A percentile compares a stretch with the other conserved stretches of the same genome.
Conservation (phyloP, 2,113 vertebrate species). For the Callithrix jacchus region DNA sequence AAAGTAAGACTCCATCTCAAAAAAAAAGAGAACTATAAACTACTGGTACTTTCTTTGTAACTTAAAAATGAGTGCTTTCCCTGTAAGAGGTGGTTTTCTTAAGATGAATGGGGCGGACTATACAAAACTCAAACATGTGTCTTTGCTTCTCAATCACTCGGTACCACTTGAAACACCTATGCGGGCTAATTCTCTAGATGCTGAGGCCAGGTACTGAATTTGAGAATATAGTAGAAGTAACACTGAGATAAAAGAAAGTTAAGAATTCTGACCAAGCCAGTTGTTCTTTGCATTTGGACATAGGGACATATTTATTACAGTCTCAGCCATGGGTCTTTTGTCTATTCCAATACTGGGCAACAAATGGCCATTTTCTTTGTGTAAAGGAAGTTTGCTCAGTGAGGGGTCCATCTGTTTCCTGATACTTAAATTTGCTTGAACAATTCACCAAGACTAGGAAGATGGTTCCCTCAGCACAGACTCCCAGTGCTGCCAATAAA, state of each 20-base stretch:
- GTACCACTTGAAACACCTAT: neutral
- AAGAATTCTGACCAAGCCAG: neutral
- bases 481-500: neutral
- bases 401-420: neutral
- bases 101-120: neutral
- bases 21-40: neutral
- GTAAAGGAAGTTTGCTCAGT: neutral
- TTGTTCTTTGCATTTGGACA: neutral
- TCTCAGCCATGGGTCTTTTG: neutral
- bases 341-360: neutral
- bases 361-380: neutral
- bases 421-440: neutral
- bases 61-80: neutral
- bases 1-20: no score
- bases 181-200: neutral
- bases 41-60: neutral
- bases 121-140: neutral
- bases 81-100: neutral
- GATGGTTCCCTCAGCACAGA: neutral
- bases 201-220: neutral
- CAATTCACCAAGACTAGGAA: neutral
- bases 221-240: neutral
- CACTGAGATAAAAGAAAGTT: neutral
- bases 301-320: neutral
- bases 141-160: neutral